These are phyloP conservation scores for Poeciliopsis gracilis DNA, from an alignment of 2,797 vertebrate species.

Conservation along the genomic window DNA sequence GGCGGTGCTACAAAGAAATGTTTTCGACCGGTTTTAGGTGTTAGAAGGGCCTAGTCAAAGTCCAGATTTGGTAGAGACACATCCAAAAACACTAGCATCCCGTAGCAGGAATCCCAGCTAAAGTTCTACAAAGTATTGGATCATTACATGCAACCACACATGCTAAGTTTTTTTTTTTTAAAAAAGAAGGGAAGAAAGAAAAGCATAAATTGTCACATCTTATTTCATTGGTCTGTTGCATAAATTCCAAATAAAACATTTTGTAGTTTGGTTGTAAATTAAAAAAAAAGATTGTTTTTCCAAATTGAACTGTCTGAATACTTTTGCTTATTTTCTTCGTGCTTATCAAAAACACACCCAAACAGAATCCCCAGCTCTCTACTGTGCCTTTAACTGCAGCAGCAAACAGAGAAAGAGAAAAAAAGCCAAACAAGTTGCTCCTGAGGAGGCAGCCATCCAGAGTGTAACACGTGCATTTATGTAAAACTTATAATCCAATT, in stretches of 20 bases:
- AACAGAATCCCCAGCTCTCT: conserved; percentile 48
- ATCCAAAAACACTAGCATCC: background rate
- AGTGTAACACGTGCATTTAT: conserved; percentile 73
- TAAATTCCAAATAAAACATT: background rate
- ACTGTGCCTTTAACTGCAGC: conserved; percentile 42
- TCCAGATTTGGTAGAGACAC: background rate
- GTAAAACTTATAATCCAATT: conserved; percentile 79
- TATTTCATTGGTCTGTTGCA: background rate
- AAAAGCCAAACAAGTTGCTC: conserved; percentile 50
- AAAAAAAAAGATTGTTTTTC: background rate
- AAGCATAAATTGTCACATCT: background rate
- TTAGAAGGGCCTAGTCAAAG: background rate
- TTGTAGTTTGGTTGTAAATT: background rate
- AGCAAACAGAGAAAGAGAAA: conserved; percentile 34
- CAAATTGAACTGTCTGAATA: background rate
- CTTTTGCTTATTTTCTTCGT: conserved; percentile 32
- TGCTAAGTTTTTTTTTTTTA: too few relatives aligned
- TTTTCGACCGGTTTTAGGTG: background rate
- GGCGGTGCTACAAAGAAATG: background rate
- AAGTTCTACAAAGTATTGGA: background rate
- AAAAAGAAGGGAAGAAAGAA: background rate
- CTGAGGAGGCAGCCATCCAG: conserved; percentile 61
- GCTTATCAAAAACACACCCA: conserved; percentile 38
- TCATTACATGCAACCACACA: background rate
- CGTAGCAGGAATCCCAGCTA: background rate